Evolutionary conservation across 2,888 invertebrate genomes (phyloP).

Genomic region (Drosophila ezoana): DNA sequence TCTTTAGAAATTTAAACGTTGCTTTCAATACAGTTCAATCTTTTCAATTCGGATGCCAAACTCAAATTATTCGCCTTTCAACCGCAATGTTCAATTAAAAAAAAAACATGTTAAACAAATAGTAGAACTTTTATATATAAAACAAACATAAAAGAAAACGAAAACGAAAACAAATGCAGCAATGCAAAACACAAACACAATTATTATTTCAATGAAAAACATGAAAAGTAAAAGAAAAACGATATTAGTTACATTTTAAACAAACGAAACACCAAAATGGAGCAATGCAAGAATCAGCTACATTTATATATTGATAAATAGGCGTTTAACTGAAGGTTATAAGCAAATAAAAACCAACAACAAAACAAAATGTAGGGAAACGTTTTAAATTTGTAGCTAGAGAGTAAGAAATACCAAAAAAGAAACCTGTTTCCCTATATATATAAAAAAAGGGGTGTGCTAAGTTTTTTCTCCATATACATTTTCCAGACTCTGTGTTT

Average conservation of each 20-base stretch:
- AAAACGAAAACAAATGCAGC: slow-evolving; percentile 31
- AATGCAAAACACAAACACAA: slow-evolving; percentile 44
- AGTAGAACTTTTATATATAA: slow-evolving; percentile 44
- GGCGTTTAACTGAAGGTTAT: slow-evolving; percentile 41
- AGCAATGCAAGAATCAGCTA: slow-evolving; percentile 13
- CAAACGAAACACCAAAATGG: slow-evolving; percentile 16
- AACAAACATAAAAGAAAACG: slow-evolving; percentile 11
- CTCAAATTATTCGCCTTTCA: slow-evolving; percentile 45
- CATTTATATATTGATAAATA: slow-evolving; percentile 45
- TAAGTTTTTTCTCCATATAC: slow-evolving; percentile 10
- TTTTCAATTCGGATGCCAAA: slow-evolving; percentile 57
- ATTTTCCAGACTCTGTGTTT: slow-evolving; percentile 26
- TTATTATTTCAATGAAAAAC: slow-evolving; percentile 65
- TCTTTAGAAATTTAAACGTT: slow-evolving; percentile 29
- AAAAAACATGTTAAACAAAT: slow-evolving; percentile 44
- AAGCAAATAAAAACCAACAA: slow-evolving; percentile 39
- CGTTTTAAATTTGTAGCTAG: slow-evolving; percentile 61
- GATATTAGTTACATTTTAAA: slow-evolving; percentile 63
- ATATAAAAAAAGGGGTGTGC: slow-evolving; percentile 4
- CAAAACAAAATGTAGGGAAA: slow-evolving; percentile 15
- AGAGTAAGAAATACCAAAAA: slow-evolving; percentile 54
- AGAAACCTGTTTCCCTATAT: slow-evolving; percentile 16
- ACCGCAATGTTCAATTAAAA: slow-evolving; percentile 39
- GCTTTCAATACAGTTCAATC: slow-evolving; percentile 31
- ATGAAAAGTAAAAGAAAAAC: slow-evolving; percentile 33